These are phyloP conservation scores for Pammene fasciana DNA, from an alignment of 2,888 invertebrate species.

Conservation along the genomic window DNA sequence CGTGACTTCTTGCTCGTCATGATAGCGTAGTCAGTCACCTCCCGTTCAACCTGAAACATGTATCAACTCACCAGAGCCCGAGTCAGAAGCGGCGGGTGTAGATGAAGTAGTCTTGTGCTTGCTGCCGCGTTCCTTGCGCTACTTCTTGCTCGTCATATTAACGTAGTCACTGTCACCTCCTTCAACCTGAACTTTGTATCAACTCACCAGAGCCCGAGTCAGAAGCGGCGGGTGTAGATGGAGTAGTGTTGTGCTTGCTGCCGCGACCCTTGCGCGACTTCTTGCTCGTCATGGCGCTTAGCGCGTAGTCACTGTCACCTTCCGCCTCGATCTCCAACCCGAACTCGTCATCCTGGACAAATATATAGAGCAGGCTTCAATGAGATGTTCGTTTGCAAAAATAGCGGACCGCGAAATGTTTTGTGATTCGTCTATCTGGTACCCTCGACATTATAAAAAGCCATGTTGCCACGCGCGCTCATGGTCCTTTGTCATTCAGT, in stretches of 20 bases:
- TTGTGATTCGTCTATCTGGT: no score
- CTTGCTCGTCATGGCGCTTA: conserved; percentile 84
- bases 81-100: conserved; percentile 71
- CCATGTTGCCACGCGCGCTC: no score
- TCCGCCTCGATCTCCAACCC: conserved; percentile 82
- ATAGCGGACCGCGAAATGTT: no score
- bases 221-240: conserved; percentile 68
- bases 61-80: conserved; percentile 64
- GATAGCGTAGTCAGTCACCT: no score
- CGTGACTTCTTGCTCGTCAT: no score
- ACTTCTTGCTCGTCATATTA: conserved; percentile 85
- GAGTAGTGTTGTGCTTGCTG: conserved; percentile 79
- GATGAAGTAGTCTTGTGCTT: conserved; percentile 76
- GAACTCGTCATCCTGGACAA: conserved; percentile 89
- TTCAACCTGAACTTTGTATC: conserved; percentile 42
- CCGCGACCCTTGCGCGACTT: conserved; percentile 84
- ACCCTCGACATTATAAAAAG: no score
- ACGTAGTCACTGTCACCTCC: conserved; percentile 90
- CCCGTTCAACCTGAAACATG: no score
- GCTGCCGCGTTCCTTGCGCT: conserved; percentile 82
- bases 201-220: conserved; percentile 72
- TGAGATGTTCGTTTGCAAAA: no score
- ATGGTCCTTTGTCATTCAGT: no score
- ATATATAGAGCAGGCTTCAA: no score
- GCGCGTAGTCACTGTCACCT: conserved; percentile 89